Conservation (phyloP, 2,113 vertebrate species). For the Camelus bactrianus region DNA sequence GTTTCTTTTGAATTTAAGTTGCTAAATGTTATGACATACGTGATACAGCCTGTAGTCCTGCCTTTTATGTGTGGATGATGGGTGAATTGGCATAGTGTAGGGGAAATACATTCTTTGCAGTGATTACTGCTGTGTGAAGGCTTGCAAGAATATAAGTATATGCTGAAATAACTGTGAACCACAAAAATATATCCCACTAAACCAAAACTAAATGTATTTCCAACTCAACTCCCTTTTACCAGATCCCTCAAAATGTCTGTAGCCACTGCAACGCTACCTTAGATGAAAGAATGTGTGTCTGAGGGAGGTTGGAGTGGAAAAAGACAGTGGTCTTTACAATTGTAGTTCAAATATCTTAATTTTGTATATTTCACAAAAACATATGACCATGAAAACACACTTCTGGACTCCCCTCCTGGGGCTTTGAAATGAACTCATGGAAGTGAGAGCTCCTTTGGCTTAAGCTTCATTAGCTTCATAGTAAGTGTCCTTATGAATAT, state of each 20-base stretch:
- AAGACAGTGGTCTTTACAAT: not conserved
- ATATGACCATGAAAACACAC: not conserved
- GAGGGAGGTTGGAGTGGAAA: not conserved
- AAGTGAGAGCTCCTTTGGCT: not conserved
- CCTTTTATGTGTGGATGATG: not conserved
- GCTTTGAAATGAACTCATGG: not conserved
- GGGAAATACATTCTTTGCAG: not conserved
- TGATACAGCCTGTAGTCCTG: not conserved
- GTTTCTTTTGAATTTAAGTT: not conserved
- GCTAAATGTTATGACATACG: not conserved
- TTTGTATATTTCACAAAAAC: not conserved
- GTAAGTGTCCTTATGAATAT: not conserved
- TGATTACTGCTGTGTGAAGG: not conserved
- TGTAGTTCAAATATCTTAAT: not conserved
- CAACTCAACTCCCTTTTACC: not conserved
- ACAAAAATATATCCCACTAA: not conserved
- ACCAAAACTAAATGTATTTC: constrained; percentile 39
- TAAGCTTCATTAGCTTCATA: not conserved
- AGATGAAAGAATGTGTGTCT: not conserved
- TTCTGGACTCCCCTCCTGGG: not conserved
- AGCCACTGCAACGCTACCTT: not conserved
- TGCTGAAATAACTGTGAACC: constrained; percentile 30
- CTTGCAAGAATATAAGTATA: not conserved
- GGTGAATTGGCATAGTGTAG: not conserved
- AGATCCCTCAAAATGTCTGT: not conserved